Evolutionary conservation across 2,113 vertebrate genomes (phyloP).

Genomic region (Toxotes chatareus): DNA sequence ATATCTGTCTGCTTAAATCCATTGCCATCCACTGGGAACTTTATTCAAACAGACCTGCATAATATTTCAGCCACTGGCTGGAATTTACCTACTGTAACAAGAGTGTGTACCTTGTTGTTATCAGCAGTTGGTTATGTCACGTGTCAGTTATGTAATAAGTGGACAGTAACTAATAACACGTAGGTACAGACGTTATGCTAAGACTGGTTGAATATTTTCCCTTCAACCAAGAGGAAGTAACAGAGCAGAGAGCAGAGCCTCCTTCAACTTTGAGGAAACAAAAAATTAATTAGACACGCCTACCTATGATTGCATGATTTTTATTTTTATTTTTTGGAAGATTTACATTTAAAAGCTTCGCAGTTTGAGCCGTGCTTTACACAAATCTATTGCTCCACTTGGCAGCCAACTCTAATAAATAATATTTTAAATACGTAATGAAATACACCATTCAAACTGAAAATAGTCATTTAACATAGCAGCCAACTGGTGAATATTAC

Average conservation of each 20-base stretch:
- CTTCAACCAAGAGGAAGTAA: not conserved
- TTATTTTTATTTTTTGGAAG: not conserved
- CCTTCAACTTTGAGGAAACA: not conserved
- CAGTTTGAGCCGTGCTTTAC: constrained; percentile 47
- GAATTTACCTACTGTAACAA: not conserved
- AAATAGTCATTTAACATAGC: not conserved
- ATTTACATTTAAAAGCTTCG: constrained; percentile 23
- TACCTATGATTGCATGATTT: not conserved
- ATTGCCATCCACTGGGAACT: not conserved
- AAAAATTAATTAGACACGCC: not conserved
- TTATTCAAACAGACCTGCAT: not conserved
- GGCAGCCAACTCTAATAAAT: not conserved
- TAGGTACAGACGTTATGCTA: not conserved
- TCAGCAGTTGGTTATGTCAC: not conserved
- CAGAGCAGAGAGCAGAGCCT: not conserved
- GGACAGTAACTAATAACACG: not conserved
- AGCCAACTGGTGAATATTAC: not conserved
- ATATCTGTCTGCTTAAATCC: not conserved
- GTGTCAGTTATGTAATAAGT: constrained; percentile 2
- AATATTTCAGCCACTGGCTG: not conserved
- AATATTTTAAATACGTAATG: constrained; percentile 6
- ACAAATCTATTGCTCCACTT: constrained; percentile 32
- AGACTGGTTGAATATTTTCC: not conserved
- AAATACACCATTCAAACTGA: not conserved
- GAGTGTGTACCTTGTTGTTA: not conserved